Base-by-base conservation (phyloP, 2,797 vertebrate genomes). In the Calcarius lapponicus region DNA sequence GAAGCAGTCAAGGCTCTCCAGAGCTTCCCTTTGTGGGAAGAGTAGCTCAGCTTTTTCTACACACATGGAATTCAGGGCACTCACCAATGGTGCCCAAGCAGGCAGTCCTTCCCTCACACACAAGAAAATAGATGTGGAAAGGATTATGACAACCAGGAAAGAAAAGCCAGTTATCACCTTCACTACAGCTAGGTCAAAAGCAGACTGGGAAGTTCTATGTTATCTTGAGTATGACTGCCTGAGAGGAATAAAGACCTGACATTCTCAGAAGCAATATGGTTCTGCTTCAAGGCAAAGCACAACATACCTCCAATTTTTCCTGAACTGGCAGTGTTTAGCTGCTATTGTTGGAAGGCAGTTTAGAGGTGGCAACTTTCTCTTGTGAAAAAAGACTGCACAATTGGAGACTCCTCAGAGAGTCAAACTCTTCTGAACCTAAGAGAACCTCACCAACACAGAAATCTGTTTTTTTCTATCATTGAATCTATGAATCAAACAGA, bases 11-110 rank as follows among this genome's bases (percentile, higher is more conserved):
- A 71, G 31, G 40, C 18, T 80, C 29, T 58, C 47, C 26, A 74
- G 53, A 70, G 17, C 17, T n/a, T 75, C 40, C 24, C 13, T 51
- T 43, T 62, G 40, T 13, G 19, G 29, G 28, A 73, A 50, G 31
- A 50, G 18, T n/a, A 24, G 26, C 18, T 80, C 74, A 61, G 51
- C 26, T 87, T 79, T 64, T 72, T 31, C 51, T 72, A 19, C 11
- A 24, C 42, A 8, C 1, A 0, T 1, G 9, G 78, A n/a, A 75
- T 12, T 15, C 1, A 53, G 8, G 26, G 28, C 34, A 45, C 16
- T 13, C 24, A 20, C 17, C 26, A 40, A 13, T 6, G 36, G 6
- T 11, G 19, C 24, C 62, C 4, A 17, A 54, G 19, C 40, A 79
- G 66, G n/a, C 13, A 61, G 13, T 31, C 28, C 45, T 80, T 29